Percentiles rank a stretch among this genome's conserved stretches.
These are phyloP conservation scores for Orthosia incerta DNA, from an alignment of 2,888 invertebrate species.

Conservation along the genomic window DNA sequence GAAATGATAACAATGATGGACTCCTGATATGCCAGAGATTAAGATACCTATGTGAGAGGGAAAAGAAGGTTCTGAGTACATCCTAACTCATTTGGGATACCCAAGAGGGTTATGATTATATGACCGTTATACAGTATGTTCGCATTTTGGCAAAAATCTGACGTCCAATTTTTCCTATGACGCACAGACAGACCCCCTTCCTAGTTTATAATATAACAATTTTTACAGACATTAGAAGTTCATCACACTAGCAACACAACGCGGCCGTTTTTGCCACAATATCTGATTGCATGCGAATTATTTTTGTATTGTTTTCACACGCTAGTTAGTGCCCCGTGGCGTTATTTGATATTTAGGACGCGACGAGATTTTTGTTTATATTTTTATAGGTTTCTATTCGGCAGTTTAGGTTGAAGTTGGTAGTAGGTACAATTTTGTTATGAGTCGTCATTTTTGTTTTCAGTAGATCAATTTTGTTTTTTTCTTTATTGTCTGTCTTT, in stretches of 20 bases:
- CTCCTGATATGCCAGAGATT: no score
- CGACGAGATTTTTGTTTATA: slow-evolving; percentile 51
- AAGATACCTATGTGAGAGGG: no score
- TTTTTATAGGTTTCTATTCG: slow-evolving; percentile 22
- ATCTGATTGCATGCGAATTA: slow-evolving; percentile 75
- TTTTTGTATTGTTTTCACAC: slow-evolving; percentile 72
- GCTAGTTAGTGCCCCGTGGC: slow-evolving; percentile 37
- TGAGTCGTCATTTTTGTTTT: neutral
- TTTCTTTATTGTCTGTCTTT: no score
- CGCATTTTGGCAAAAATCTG: no score
- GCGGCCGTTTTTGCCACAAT: slow-evolving; percentile 32
- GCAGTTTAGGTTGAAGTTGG: neutral
- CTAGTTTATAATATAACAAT: neutral
- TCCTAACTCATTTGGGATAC: no score
- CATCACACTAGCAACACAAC: slow-evolving; percentile 30
- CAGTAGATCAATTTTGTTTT: no score
- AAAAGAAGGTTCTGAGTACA: no score
- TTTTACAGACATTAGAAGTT: slow-evolving; percentile 29
- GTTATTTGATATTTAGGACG: slow-evolving; percentile 53
- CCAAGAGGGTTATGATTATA: no score
- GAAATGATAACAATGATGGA: no score
- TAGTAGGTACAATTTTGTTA: neutral
- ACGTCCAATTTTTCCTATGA: neutral
- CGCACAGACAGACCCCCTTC: neutral
- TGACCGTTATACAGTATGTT: no score